These are phyloP conservation scores for Fistularia tabacaria DNA, from an alignment of 2,797 vertebrate genomes.

Conservation along the genomic window DNA sequence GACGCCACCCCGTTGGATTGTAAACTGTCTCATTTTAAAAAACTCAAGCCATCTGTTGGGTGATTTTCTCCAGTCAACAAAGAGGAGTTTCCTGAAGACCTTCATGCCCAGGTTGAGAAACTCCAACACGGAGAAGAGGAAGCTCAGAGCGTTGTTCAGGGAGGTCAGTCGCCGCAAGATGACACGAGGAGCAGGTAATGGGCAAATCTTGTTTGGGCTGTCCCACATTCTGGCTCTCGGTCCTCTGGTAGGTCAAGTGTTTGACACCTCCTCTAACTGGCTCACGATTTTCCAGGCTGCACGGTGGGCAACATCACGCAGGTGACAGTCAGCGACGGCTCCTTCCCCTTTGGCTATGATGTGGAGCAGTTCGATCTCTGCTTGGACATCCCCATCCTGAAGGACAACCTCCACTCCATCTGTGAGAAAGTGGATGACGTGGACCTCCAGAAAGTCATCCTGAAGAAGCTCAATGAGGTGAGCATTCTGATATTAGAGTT, in stretches of 20 bases:
- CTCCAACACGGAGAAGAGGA: constrained; percentile 34
- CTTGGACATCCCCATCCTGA: constrained; percentile 47
- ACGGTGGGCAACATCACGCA: constrained; percentile 58
- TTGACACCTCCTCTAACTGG: too few relatives aligned
- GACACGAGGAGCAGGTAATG: constrained; percentile 47
- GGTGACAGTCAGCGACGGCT: constrained; percentile 30
- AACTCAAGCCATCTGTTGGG: too few relatives aligned
- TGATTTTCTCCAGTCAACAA: constrained; percentile 40
- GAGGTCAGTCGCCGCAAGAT: neutral
- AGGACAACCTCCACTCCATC: constrained; percentile 55
- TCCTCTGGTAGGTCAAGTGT: too few relatives aligned
- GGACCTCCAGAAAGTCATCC: constrained; percentile 47
- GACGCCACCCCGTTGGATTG: too few relatives aligned
- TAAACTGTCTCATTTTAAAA: too few relatives aligned
- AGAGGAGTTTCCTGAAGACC: constrained; percentile 41
- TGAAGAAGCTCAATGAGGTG: constrained; percentile 68
- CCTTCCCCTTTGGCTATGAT: constrained; percentile 68
- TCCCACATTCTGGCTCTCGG: too few relatives aligned
- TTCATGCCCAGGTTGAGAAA: constrained; percentile 51
- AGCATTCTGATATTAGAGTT: neutral
- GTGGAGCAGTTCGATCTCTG: constrained; percentile 57
- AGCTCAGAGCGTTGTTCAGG: constrained; percentile 47
- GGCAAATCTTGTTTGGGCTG: neutral
- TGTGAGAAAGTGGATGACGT: constrained; percentile 59
- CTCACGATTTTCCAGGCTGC: constrained; percentile 45